Evolutionary conservation across 2,888 invertebrate genomes (phyloP).

Genomic region (Metellina segmentata): DNA sequence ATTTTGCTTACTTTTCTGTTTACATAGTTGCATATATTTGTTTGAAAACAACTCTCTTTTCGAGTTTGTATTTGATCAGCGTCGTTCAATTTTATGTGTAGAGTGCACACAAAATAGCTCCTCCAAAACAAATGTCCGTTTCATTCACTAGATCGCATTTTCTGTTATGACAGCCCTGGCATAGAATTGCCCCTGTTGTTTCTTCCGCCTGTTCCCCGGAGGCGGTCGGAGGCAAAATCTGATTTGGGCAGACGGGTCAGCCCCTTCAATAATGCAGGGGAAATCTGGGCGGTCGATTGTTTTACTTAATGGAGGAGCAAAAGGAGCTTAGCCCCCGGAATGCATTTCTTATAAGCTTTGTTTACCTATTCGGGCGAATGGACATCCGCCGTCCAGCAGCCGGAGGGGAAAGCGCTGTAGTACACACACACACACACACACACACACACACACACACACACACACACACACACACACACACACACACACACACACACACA

Average conservation of each 20-base stretch:
- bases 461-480: too few relatives aligned
- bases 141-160: neutral
- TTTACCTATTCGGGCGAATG: slow-evolving; percentile 9
- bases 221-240: neutral
- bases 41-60: too few relatives aligned
- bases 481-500: too few relatives aligned
- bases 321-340: slow-evolving; percentile 23
- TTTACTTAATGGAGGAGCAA: slow-evolving; percentile 7
- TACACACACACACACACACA: too few relatives aligned
- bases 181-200: too few relatives aligned
- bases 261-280: slow-evolving; percentile 12
- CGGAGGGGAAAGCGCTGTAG: neutral
- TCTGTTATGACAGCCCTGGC: neutral
- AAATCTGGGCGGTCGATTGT: neutral
- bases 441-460: too few relatives aligned
- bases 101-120: too few relatives aligned
- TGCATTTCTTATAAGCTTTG: slow-evolving; percentile 32
- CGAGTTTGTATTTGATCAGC: too few relatives aligned
- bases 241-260: neutral
- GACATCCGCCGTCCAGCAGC: neutral
- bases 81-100: too few relatives aligned
- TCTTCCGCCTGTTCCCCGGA: neutral
- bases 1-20: too few relatives aligned
- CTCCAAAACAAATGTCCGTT: too few relatives aligned
- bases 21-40: too few relatives aligned